A percentile compares a stretch with the other conserved stretches of the same genome.
Conservation (phyloP, 1,140 invertebrate species). For the Brachionus asplanchnoidis region DNA sequence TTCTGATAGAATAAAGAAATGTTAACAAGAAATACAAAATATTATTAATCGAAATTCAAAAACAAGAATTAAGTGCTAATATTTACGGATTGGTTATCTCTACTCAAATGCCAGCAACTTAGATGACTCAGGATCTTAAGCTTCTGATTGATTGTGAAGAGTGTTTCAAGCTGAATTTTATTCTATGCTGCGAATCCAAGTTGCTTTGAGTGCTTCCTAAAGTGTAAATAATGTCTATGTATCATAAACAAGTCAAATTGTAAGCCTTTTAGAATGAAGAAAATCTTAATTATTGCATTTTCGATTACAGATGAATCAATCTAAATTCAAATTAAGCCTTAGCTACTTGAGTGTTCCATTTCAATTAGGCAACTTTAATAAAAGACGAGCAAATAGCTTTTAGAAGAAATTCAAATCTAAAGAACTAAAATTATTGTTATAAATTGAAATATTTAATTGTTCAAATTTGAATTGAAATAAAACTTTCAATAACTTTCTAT, state of each 20-base stretch:
- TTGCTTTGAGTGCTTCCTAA: not conserved
- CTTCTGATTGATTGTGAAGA: not conserved
- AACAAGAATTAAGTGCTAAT: not conserved
- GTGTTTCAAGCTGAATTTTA: not conserved
- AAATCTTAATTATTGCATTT: not conserved
- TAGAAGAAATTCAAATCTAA: not conserved
- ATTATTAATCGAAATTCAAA: not conserved
- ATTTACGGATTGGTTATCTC: not conserved
- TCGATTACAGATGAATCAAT: not conserved
- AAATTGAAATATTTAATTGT: constrained; percentile 1
- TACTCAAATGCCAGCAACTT: not conserved
- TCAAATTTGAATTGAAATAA: constrained; percentile 4
- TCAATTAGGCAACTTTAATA: not conserved
- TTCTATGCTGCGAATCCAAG: not conserved
- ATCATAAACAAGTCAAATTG: not conserved
- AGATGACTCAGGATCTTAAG: not conserved
- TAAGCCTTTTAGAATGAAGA: not conserved
- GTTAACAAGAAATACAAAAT: not conserved
- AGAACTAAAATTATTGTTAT: not conserved
- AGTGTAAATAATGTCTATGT: not conserved
- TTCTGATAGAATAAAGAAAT: not conserved
- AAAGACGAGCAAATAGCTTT: not conserved
- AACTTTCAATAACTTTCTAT: not conserved
- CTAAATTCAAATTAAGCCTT: not conserved
- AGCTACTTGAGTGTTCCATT: not conserved